phyloP scores from a whole-genome alignment of 2,113 vertebrate species.

The Petaurus breviceps region DNA sequence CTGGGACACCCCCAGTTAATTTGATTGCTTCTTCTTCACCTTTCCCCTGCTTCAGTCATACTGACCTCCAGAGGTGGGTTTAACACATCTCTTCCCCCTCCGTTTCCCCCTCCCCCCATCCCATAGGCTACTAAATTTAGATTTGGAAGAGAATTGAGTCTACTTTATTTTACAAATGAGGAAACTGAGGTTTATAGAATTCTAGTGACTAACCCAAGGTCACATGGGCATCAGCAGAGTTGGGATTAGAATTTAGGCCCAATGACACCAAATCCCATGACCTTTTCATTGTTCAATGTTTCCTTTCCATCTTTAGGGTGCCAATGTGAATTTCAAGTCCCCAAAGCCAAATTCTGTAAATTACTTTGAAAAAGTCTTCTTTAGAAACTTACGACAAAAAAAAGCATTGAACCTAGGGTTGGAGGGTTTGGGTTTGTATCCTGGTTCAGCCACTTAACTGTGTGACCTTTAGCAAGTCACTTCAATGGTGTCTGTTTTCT shows the following conservation, averaged over 20 bases:
- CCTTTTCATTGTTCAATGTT: neutral
- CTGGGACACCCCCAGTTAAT: constrained; percentile 1
- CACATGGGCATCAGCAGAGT: neutral
- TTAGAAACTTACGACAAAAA: neutral
- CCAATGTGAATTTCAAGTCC: neutral
- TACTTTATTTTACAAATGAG: neutral
- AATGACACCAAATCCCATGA: neutral
- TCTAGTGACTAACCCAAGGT: neutral
- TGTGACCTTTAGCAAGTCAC: neutral
- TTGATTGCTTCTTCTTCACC: neutral
- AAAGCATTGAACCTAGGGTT: neutral
- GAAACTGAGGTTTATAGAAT: neutral
- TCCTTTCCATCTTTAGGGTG: neutral
- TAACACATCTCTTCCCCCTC: neutral
- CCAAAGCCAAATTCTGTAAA: neutral
- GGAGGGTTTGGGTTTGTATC: neutral
- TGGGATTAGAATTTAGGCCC: neutral
- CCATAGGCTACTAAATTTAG: neutral
- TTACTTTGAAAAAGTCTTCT: neutral
- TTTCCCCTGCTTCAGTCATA: neutral
- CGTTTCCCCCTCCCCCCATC: too few relatives aligned
- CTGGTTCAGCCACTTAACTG: neutral
- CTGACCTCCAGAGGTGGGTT: neutral
- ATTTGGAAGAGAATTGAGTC: neutral
- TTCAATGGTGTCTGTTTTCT: neutral